Evolutionary conservation across 2,888 invertebrate species (phyloP).

Genomic region (Amblyjoppa fuscipennis): DNA sequence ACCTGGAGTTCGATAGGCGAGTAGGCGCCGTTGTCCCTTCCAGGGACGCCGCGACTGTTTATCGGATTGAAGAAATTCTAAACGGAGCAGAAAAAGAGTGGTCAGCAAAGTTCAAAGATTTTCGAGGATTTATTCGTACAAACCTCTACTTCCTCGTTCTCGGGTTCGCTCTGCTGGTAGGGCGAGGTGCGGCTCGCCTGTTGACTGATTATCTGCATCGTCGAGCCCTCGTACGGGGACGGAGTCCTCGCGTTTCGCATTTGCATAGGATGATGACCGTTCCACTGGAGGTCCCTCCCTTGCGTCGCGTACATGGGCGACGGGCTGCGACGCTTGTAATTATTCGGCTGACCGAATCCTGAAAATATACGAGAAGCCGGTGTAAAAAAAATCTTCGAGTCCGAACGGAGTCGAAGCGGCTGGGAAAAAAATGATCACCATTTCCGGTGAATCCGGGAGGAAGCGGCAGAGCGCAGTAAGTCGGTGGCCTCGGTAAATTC

Average conservation of each 20-base stretch:
- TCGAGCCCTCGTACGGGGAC: slow-evolving; percentile 81
- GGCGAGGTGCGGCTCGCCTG: slow-evolving; percentile 78
- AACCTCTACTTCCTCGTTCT: slow-evolving; percentile 83
- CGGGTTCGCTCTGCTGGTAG: slow-evolving; percentile 79
- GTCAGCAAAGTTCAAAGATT: background rate
- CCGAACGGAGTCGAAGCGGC: background rate
- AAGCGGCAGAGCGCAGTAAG: slow-evolving; percentile 72
- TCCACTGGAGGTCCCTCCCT: slow-evolving; percentile 78
- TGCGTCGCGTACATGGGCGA: slow-evolving; percentile 79
- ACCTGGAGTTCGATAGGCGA: slow-evolving; percentile 88
- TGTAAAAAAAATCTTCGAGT: background rate
- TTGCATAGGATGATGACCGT: slow-evolving; percentile 75
- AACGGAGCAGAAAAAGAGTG: slow-evolving; percentile 16
- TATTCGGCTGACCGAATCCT: slow-evolving; percentile 75
- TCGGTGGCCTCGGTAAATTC: slow-evolving; percentile 72
- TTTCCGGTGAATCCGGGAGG: slow-evolving; percentile 74
- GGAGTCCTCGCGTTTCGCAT: slow-evolving; percentile 80
- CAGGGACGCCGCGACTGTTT: slow-evolving; percentile 76
- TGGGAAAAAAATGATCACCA: slow-evolving; percentile 57
- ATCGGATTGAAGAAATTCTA: slow-evolving; percentile 84
- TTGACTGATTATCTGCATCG: slow-evolving; percentile 72
- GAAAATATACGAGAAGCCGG: slow-evolving; percentile 32
- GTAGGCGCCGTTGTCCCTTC: slow-evolving; percentile 74
- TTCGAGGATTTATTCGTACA: slow-evolving; percentile 14
- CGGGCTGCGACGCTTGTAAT: slow-evolving; percentile 81